These are phyloP conservation scores for Myanophis thanlyinensis DNA, from an alignment of 2,113 vertebrate genomes.

Conservation along the genomic window DNA sequence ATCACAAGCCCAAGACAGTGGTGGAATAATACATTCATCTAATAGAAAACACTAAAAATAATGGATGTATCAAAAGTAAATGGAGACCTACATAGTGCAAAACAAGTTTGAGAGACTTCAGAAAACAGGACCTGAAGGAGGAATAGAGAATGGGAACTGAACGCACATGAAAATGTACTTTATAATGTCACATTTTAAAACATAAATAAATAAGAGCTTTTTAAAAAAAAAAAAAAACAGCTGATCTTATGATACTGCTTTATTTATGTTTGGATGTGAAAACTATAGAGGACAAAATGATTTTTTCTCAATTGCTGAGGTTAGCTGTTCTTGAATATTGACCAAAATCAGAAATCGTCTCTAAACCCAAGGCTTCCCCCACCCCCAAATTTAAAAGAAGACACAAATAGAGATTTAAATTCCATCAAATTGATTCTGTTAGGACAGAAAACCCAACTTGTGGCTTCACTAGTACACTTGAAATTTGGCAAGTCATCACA, in stretches of 20 bases:
- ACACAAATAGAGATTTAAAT: neutral
- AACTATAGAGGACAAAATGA: neutral
- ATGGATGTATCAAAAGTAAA: conserved; percentile 45
- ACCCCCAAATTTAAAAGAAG: neutral
- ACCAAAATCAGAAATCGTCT: neutral
- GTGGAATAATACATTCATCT: conserved; percentile 52
- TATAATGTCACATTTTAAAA: neutral
- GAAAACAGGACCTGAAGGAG: neutral
- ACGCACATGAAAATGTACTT: neutral
- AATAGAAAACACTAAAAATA: conserved; percentile 16
- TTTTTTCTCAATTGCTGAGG: neutral
- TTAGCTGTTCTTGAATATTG: neutral
- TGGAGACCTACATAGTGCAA: conserved; percentile 25
- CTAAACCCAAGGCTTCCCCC: neutral
- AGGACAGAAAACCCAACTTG: neutral
- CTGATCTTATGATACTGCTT: neutral
- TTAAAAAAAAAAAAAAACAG: neutral
- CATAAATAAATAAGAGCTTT: neutral
- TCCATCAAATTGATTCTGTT: neutral
- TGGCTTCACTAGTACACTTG: neutral
- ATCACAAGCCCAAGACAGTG: conserved; percentile 26
- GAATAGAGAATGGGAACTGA: neutral
- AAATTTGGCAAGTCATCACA: neutral
- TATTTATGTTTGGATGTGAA: neutral
- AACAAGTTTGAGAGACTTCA: conserved; percentile 36